Evolutionary conservation across 2,888 invertebrate species (phyloP).

Genomic region (Habroteleia sp.): DNA sequence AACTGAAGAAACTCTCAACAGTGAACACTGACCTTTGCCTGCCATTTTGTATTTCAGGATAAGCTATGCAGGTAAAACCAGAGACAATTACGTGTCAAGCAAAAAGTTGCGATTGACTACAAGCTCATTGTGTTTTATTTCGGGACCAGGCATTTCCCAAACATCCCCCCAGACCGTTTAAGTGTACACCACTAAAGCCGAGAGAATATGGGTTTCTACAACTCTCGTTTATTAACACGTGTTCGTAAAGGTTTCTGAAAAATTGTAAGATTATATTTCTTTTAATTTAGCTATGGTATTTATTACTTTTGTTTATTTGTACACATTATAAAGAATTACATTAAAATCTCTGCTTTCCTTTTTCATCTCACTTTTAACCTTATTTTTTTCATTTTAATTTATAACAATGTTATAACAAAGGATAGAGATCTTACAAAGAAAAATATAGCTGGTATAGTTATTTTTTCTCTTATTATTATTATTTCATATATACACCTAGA

Average conservation of each 20-base stretch:
- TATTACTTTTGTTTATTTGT: no score
- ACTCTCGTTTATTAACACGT: constrained; percentile 16
- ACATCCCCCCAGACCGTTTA: constrained; percentile 46
- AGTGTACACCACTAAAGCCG: constrained; percentile 13
- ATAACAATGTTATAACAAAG: no score
- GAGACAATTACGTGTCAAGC: constrained; percentile 40
- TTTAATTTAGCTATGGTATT: no score
- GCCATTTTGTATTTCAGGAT: constrained; percentile 53
- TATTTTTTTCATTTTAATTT: no score
- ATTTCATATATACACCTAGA: no score
- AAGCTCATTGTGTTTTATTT: constrained; percentile 42
- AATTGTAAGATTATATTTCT: constrained; percentile 6
- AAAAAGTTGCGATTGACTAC: constrained; percentile 48
- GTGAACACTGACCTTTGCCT: constrained; percentile 54
- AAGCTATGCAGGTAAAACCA: constrained; percentile 48
- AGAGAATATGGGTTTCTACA: constrained; percentile 13
- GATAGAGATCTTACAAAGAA: no score
- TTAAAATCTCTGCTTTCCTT: no score
- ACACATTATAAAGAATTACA: no score
- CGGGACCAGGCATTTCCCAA: constrained; percentile 29
- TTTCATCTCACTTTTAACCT: no score
- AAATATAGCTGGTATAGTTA: no score
- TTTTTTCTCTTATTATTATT: no score
- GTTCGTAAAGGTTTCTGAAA: constrained; percentile 15
- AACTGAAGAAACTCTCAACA: no score